Evolutionary conservation across 2,113 vertebrate genomes (phyloP), one percentile per base, ranked within the genome.

Genomic region (Festucalex cinctus): DNA sequence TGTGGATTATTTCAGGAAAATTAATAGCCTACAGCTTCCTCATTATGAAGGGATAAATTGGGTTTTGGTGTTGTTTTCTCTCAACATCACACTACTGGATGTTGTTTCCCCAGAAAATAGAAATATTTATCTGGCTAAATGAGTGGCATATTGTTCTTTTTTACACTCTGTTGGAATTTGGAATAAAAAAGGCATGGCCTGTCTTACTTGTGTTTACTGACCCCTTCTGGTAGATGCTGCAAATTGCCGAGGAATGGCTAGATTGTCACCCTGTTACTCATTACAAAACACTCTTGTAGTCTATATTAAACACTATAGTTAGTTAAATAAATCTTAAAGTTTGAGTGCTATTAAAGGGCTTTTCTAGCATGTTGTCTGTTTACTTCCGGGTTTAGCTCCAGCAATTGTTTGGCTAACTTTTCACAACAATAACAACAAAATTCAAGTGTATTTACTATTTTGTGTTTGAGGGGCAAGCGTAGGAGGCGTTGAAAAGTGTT

Each of bases 21-120:
- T 69, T 69, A 84, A 80, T 74, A n/a, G n/a, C n/a, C n/a, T n/a
- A 70, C 80, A 69, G 64, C 62, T 78, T 22, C 59, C 66, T 85
- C 64, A 83, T 88, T 81, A 80, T 71, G 71, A 76, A 66, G 0
- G 43, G 65, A 76, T 83, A 86, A 84, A 81, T 81, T 78, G 83
- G 74, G 78, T 75, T 70, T 63, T 32, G 28, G 39, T 59, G 53
- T 67, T 37, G 74, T 75, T 70, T 54, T 26, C 66, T 78, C 71
- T 63, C n/a, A 76, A 75, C 65, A 73, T 71, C 65, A 62, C 5
- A 39, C 56, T 67, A 65, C 51, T 39, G 43, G 68, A 60, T 65
- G 62, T 65, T 78, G 68, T 14, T 61, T 62, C 13, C 19, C 19
- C 9, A 20, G 6, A 57, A 24, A 69, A 39, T 6, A 41, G 17